Base-by-base conservation (phyloP, 2,113 vertebrate genomes). In the Heterotilapia buettikoferi region DNA sequence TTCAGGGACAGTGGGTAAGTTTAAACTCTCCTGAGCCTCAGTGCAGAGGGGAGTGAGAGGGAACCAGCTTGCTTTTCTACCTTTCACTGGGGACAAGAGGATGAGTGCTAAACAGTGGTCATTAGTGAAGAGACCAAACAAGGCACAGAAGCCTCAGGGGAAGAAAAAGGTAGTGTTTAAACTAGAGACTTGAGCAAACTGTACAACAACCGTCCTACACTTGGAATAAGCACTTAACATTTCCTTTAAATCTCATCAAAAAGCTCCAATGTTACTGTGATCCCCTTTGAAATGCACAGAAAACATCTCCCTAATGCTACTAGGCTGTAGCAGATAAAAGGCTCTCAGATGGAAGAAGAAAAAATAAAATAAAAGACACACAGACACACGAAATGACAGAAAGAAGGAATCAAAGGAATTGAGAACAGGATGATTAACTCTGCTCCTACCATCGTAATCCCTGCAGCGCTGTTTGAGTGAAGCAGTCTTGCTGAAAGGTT, bases 401-500 rank as follows among this genome's bases (percentile, higher is more conserved):
- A 54, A 53, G 56, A 12, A 80, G 6, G 3, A 57, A 78, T 31
- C 71, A 50, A 78, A 78, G 43, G 26, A 78, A 50, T 19, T 78
- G 9, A 59, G n/a, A 11, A 2, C 10, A 14, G 19, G n/a, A 86
- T 6, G 14, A 80, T 57, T 59, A 6, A 4, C 2, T 36, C 11
- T 3, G 10, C 36, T 56, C 95, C 94, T 97, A 99, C 99, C 99
- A 78, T 99, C 99, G 21, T 99, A 99, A 96, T 99, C 98, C 85
- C 98, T 96, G 97, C 99, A 99, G 83, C 99, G 97, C 88, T 98
- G 97, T 94, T 99, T 99, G 78, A 97, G 97, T 61, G 97, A 96
- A 85, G 89, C 86, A 80, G 92, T 97, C 96, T 98, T 98, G 90
- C 92, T 91, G 90, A 98, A 98, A 0, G 97, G 97, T 89, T 97